A percentile compares a stretch with the other conserved stretches of the same genome.
phyloP scores from a whole-genome alignment of 2,888 invertebrate species.

The Meghimatium bilineatum region DNA sequence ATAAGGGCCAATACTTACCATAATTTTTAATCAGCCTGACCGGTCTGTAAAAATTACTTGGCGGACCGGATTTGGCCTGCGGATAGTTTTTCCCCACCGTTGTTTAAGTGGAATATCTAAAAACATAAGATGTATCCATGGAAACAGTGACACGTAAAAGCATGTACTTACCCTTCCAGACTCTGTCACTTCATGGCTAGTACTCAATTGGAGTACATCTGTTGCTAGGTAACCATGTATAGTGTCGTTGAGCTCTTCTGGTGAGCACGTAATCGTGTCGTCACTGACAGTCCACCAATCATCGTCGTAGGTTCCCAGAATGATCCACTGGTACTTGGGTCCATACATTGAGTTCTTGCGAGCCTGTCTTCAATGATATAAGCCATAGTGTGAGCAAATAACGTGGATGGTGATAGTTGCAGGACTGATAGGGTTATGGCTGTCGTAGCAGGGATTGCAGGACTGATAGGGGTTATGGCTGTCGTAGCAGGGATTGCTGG shows the following conservation, averaged over 20 bases:
- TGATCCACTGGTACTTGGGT: conserved; percentile 92
- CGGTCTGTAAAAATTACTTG: too few relatives aligned
- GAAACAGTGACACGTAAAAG: neutral
- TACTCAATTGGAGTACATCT: conserved; percentile 78
- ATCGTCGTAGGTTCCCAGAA: conserved; percentile 78
- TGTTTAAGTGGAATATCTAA: neutral
- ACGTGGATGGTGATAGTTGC: too few relatives aligned
- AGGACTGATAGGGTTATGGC: too few relatives aligned
- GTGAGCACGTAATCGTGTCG: conserved; percentile 80
- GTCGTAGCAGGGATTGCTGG: too few relatives aligned
- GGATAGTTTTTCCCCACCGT: too few relatives aligned
- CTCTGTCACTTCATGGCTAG: conserved; percentile 61
- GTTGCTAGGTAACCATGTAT: conserved; percentile 89
- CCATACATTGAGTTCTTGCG: conserved; percentile 90
- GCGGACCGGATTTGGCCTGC: too few relatives aligned
- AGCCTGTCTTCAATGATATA: conserved; percentile 80
- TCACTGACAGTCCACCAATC: conserved; percentile 79
- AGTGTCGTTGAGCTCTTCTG: conserved; percentile 83
- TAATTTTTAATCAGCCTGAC: too few relatives aligned
- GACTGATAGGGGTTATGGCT: too few relatives aligned
- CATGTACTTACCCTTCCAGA: conserved; percentile 62
- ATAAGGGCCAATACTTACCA: too few relatives aligned
- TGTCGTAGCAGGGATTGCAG: too few relatives aligned
- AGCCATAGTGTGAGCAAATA: neutral
- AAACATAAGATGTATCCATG: neutral